phyloP scores from a whole-genome alignment of 2,113 vertebrate species.

The Erythrolamprus reginae region DNA sequence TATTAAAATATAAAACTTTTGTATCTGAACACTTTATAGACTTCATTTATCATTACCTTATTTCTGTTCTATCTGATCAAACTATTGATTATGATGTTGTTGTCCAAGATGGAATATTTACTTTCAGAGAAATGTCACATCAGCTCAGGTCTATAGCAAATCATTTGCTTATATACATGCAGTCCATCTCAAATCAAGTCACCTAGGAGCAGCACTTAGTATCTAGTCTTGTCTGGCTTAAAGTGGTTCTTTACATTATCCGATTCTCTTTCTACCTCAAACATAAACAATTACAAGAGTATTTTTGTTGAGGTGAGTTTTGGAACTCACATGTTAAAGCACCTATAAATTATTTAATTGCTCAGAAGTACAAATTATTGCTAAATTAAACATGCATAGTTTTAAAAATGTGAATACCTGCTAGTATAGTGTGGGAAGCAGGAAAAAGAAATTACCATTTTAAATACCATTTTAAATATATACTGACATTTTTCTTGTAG shows the following conservation, averaged over 20 bases:
- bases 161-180: not conserved
- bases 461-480: not conserved
- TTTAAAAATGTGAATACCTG: not conserved
- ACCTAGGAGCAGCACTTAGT: not conserved
- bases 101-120: not conserved
- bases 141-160: not conserved
- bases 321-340: not conserved
- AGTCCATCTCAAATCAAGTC: not conserved
- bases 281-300: not conserved
- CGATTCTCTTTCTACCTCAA: not conserved
- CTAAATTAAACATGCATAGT: not conserved
- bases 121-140: not conserved
- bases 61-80: not conserved
- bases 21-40: not conserved
- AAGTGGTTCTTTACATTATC: no score
- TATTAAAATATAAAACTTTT: not conserved
- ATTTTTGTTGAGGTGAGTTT: not conserved
- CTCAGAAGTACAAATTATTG: not conserved
- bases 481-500: not conserved
- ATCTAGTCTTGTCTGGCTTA: not conserved
- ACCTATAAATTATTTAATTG: not conserved
- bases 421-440: not conserved
- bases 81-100: not conserved
- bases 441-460: not conserved
- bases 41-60: not conserved